These are phyloP conservation scores for Tetragonula carbonaria DNA, from an alignment of 2,888 invertebrate genomes.

Conservation along the genomic window DNA sequence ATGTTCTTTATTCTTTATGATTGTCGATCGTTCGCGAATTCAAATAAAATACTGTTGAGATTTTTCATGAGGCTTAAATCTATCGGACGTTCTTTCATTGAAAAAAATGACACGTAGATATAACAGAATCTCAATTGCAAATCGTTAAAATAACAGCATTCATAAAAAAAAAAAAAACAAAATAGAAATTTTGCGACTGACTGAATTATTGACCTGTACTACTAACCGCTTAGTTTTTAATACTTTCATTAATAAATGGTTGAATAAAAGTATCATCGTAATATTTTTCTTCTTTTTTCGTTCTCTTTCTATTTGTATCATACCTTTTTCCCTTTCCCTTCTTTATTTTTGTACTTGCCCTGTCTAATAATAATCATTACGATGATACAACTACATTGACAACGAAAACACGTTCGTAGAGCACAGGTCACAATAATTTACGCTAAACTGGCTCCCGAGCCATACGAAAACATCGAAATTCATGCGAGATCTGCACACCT, in stretches of 20 bases:
- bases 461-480: not conserved
- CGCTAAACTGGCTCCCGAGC: too few relatives aligned
- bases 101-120: not conserved
- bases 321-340: too few relatives aligned
- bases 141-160: not conserved
- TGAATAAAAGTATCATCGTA: not conserved
- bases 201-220: not conserved
- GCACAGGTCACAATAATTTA: too few relatives aligned
- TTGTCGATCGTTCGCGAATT: not conserved
- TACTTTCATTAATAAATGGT: not conserved
- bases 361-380: too few relatives aligned
- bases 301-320: too few relatives aligned
- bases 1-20: constrained; percentile 2
- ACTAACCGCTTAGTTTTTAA: too few relatives aligned
- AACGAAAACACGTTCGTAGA: too few relatives aligned
- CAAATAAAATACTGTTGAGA: constrained; percentile 8
- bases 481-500: not conserved
- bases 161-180: not conserved
- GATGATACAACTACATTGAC: too few relatives aligned
- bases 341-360: too few relatives aligned
- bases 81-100: not conserved
- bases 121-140: not conserved
- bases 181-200: not conserved
- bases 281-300: too few relatives aligned
- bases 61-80: not conserved